Evolutionary conservation across 2,113 vertebrate species (phyloP), one percentile per base, ranked within the genome.

Genomic region (Hipposideros armiger): DNA sequence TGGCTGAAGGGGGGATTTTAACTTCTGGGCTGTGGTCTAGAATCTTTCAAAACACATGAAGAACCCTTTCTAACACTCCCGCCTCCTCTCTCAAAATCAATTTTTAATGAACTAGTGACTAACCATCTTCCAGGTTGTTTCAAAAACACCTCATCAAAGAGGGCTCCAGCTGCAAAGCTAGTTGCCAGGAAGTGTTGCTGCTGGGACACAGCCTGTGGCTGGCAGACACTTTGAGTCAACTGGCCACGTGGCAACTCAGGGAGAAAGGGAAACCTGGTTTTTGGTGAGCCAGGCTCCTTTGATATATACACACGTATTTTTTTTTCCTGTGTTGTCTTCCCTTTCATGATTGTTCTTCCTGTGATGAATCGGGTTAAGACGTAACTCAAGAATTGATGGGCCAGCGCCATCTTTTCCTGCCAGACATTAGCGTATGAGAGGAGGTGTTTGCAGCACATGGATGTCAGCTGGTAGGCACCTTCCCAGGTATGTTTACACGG

Each of bases 21-120:
- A 76, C 50, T 70, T 90, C 11, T 15, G n/a, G 36, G 52, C 56
- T 42, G 10, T 15, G 58, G 67, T 86, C 66, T 62, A 50, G 86
- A 85, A 72, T 54, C 85, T 85, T 96, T 82, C 45, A 36, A 72
- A 87, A 58, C 47, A 32, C 54, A 78, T 50, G 19, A 62, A 60
- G 36, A 73, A 80, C 9, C n/a, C n/a, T 81, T 94, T 81, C 58
- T 47, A 32, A 85, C 83, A 64, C 20, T 45, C 60, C 36, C 17
- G 70, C 54, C 4, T 72, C 87, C 81, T 66, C 67, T 91, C 36
- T 97, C 96, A 95, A 98, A 98, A 86, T 84, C 81, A 94, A 96
- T 97, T 97, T 97, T 96, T 98, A 97, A 98, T 98, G 97, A 97
- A 96, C 93, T 96, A 97, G 94, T 40, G 45, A 97, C 97, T 96